phyloP scores from a whole-genome alignment of 2,888 invertebrate species.

The Xanthorhoe designata region DNA sequence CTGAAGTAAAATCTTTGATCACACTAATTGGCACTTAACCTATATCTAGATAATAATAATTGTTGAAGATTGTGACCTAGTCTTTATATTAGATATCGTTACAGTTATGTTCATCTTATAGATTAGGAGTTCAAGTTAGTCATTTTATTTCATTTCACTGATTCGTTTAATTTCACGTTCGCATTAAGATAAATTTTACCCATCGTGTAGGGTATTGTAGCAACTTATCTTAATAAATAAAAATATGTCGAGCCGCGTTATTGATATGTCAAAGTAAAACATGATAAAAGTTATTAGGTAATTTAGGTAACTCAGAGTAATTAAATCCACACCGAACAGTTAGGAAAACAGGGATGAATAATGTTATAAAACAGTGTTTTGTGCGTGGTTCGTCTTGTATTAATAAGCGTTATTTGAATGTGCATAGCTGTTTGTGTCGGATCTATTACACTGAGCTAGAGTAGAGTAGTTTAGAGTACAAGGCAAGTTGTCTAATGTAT shows the following conservation, averaged over 20 bases:
- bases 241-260: slow-evolving; percentile 85
- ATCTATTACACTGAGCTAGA: slow-evolving; percentile 71
- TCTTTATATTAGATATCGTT: slow-evolving; percentile 70
- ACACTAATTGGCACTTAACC: slow-evolving; percentile 79
- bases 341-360: slow-evolving; percentile 85
- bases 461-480: slow-evolving; percentile 67
- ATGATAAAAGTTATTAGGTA: slow-evolving; percentile 83
- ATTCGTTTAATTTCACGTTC: slow-evolving; percentile 57
- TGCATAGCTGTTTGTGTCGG: slow-evolving; percentile 77
- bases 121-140: slow-evolving; percentile 64
- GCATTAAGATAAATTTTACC: slow-evolving; percentile 73
- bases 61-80: slow-evolving; percentile 79
- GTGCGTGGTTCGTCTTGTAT: slow-evolving; percentile 80
- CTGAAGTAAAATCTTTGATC: slow-evolving; percentile 75
- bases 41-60: slow-evolving; percentile 71
- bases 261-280: slow-evolving; percentile 85
- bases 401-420: slow-evolving; percentile 82
- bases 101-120: slow-evolving; percentile 62
- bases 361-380: slow-evolving; percentile 76
- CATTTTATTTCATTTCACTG: slow-evolving; percentile 59
- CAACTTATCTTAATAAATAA: slow-evolving; percentile 71
- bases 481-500: slow-evolving; percentile 59
- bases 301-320: slow-evolving; percentile 80
- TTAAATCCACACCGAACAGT: slow-evolving; percentile 79
- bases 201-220: slow-evolving; percentile 82